Conservation (phyloP, 2,888 invertebrate species). For the Himalopsyche japonica region DNA sequence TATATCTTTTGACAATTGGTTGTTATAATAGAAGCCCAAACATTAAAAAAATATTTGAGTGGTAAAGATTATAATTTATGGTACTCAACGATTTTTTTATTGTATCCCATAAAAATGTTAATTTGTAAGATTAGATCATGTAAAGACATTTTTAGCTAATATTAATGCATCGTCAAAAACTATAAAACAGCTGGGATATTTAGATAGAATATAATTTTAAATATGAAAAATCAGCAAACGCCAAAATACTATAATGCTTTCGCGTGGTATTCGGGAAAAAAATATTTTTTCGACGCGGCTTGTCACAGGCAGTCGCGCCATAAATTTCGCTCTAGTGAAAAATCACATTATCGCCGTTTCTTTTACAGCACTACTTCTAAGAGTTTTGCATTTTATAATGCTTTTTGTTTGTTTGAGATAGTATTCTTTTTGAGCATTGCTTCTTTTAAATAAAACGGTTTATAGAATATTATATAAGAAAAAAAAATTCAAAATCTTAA, state of each 20-base stretch:
- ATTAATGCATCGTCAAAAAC: too few relatives aligned
- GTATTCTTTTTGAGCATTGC: not conserved
- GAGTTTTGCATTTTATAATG: not conserved
- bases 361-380: not conserved
- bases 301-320: not conserved
- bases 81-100: too few relatives aligned
- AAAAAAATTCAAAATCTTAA: not conserved
- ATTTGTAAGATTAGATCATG: too few relatives aligned
- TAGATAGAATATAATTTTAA: too few relatives aligned
- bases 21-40: too few relatives aligned
- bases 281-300: not conserved
- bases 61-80: too few relatives aligned
- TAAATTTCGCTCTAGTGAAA: not conserved
- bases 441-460: not conserved
- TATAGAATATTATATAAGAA: not conserved
- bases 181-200: too few relatives aligned
- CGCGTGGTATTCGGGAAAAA: not conserved
- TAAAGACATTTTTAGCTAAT: too few relatives aligned
- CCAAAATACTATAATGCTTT: not conserved
- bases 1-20: too few relatives aligned
- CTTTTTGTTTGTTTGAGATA: not conserved
- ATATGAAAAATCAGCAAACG: too few relatives aligned
- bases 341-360: not conserved
- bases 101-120: too few relatives aligned
- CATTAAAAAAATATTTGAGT: too few relatives aligned